phyloP scores from a whole-genome alignment of 2,113 vertebrate species.

The Anolis sagrei region DNA sequence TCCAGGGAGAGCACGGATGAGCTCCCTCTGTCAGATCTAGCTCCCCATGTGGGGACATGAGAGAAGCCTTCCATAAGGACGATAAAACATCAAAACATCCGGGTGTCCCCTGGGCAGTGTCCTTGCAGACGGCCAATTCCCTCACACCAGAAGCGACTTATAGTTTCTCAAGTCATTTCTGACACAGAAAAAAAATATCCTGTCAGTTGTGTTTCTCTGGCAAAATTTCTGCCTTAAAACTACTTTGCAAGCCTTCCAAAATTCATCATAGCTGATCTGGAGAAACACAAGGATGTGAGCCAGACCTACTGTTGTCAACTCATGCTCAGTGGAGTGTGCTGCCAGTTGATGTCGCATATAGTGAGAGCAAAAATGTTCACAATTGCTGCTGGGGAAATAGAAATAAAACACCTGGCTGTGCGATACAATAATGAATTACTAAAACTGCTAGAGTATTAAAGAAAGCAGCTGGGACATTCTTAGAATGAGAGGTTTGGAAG shows the following conservation, averaged over 20 bases:
- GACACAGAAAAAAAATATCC: too few relatives aligned
- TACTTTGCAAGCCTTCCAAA: too few relatives aligned
- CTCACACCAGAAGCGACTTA: too few relatives aligned
- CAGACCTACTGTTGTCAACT: neutral
- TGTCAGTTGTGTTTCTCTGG: neutral
- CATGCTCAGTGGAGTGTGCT: neutral
- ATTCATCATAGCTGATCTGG: neutral
- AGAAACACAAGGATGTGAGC: neutral
- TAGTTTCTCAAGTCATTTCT: too few relatives aligned
- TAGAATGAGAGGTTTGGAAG: neutral
- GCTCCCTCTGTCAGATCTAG: too few relatives aligned
- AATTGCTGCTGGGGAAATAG: neutral
- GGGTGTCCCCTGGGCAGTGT: too few relatives aligned
- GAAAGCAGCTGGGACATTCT: neutral
- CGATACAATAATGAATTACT: neutral
- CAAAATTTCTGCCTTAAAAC: neutral
- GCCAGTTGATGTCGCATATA: neutral
- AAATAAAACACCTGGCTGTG: neutral
- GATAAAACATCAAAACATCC: too few relatives aligned
- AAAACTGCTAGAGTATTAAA: constrained; percentile 17
- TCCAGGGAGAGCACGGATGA: too few relatives aligned
- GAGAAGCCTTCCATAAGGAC: too few relatives aligned
- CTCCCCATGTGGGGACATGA: too few relatives aligned
- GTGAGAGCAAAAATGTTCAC: neutral
- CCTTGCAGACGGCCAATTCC: too few relatives aligned